Conservation (phyloP, 2,888 invertebrate genomes). For the Druceiella hillmani region DNA sequence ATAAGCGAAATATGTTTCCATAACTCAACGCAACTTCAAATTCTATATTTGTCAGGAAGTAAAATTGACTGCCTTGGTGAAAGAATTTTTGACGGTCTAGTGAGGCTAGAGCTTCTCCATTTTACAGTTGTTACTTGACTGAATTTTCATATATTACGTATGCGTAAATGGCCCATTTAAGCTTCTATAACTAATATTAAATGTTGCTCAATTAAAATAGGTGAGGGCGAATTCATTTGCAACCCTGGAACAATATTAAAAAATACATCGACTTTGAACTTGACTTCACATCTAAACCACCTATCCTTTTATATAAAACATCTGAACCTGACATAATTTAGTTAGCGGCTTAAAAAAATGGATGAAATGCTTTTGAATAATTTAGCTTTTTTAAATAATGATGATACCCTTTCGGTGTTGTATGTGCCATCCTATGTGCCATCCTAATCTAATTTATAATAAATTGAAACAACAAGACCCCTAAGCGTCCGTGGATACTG, state of each 20-base stretch:
- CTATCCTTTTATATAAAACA: slow-evolving; percentile 53
- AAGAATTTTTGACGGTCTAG: slow-evolving; percentile 76
- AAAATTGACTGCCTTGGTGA: slow-evolving; percentile 73
- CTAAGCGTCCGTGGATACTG: too few relatives aligned
- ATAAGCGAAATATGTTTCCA: slow-evolving; percentile 87
- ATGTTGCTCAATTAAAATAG: slow-evolving; percentile 67
- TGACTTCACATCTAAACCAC: slow-evolving; percentile 42
- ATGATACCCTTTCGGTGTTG: slow-evolving; percentile 91
- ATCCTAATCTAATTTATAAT: too few relatives aligned
- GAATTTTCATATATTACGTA: slow-evolving; percentile 81
- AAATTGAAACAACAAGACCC: too few relatives aligned
- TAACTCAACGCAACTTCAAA: slow-evolving; percentile 82
- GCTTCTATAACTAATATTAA: slow-evolving; percentile 56
- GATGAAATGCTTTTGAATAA: slow-evolving; percentile 51
- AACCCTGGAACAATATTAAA: slow-evolving; percentile 58
- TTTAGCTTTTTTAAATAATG: slow-evolving; percentile 65
- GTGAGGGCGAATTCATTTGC: slow-evolving; percentile 78
- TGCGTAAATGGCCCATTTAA: slow-evolving; percentile 71
- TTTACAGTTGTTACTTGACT: slow-evolving; percentile 65
- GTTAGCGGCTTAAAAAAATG: slow-evolving; percentile 75
- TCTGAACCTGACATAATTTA: slow-evolving; percentile 86
- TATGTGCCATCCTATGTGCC: slow-evolving; percentile 87
- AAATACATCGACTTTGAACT: slow-evolving; percentile 31
- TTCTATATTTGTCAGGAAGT: slow-evolving; percentile 71
- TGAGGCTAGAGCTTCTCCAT: slow-evolving; percentile 69